phyloP scores from a whole-genome alignment of 2,113 vertebrate species.

The Sakesphorus luctuosus region DNA sequence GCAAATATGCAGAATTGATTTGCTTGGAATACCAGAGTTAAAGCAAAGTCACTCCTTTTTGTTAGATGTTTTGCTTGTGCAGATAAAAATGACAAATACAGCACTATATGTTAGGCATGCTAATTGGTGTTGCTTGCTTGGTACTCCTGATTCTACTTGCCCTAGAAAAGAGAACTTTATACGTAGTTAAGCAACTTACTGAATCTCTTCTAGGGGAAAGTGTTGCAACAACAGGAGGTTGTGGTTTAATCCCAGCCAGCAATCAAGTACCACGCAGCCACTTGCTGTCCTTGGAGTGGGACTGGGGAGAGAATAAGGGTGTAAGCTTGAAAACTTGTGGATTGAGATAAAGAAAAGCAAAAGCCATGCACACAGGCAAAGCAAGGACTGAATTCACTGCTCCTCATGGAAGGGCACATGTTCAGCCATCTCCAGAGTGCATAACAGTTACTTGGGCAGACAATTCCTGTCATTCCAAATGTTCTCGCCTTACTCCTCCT shows the following conservation, averaged over 20 bases:
- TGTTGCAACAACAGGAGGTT: neutral
- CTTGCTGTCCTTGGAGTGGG: neutral
- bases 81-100: neutral
- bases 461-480: neutral
- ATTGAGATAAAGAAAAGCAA: neutral
- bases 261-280: neutral
- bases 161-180: neutral
- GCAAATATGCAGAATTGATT: neutral
- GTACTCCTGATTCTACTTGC: neutral
- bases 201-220: neutral
- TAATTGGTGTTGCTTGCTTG: neutral
- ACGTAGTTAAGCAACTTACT: neutral
- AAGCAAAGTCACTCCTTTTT: fast-evolving
- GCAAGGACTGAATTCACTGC: neutral
- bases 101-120: neutral
- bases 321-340: neutral
- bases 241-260: neutral
- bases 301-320: neutral
- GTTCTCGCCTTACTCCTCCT: neutral
- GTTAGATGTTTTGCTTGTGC: neutral
- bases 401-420: neutral
- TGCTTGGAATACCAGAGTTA: fast-evolving
- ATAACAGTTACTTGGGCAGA: neutral
- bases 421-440: neutral
- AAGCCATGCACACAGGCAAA: neutral